Conservation (phyloP, 2,888 invertebrate genomes). For the Trissolcus brochymenae region DNA sequence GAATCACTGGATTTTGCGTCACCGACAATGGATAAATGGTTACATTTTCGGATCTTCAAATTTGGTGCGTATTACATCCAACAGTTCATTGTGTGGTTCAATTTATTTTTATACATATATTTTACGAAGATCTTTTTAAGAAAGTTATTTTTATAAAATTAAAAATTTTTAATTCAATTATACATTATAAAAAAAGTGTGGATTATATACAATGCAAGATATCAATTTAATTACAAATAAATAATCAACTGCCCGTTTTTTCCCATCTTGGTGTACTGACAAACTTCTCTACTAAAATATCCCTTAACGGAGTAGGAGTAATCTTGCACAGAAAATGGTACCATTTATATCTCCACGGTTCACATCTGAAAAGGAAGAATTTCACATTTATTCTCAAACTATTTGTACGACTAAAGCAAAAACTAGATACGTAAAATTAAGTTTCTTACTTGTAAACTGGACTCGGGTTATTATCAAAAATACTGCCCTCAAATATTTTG, state of each 20-base stretch:
- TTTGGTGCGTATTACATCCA: conserved; percentile 23
- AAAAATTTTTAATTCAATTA: too few species aligned
- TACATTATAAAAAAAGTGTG: too few species aligned
- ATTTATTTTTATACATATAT: too few species aligned
- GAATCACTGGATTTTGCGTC: background rate
- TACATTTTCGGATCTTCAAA: conserved; percentile 32
- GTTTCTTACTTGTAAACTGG: conserved; percentile 80
- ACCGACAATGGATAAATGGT: conserved; percentile 28
- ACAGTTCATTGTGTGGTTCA: too few species aligned
- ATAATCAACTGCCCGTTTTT: background rate
- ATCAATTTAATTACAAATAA: background rate
- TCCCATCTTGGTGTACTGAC: conserved; percentile 80
- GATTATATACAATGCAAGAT: too few species aligned
- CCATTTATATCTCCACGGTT: conserved; percentile 82
- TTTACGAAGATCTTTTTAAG: too few species aligned
- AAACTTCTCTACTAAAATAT: conserved; percentile 82
- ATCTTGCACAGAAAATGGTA: conserved; percentile 83
- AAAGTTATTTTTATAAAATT: too few species aligned
- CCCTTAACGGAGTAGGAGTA: conserved; percentile 79
- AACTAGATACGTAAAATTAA: background rate
- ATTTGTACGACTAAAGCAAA: conserved; percentile 10
- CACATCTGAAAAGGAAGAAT: conserved; percentile 70
- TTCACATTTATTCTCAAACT: background rate
- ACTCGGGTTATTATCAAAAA: conserved; percentile 80
- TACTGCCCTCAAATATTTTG: conserved; percentile 80